Evolutionary conservation across 1,140 invertebrate genomes (phyloP).

Genomic region (Lethrus apterus): DNA sequence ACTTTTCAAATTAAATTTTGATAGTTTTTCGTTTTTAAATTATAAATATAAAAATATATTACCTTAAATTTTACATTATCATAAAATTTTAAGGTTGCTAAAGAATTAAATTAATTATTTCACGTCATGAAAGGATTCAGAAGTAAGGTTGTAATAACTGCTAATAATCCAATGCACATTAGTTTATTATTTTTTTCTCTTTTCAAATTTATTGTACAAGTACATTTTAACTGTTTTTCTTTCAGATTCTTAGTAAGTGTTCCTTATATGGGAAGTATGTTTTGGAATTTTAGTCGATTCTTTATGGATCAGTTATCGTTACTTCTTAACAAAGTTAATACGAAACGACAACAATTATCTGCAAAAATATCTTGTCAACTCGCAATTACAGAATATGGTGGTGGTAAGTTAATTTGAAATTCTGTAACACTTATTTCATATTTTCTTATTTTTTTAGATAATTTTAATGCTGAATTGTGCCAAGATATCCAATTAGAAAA

Average conservation of each 20-base stretch:
- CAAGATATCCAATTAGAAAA: conserved; percentile 35
- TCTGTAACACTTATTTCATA: not conserved
- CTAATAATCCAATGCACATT: too few species aligned
- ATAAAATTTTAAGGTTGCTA: too few species aligned
- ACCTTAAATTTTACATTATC: too few species aligned
- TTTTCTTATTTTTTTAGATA: conserved; percentile 35
- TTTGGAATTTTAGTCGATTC: conserved; percentile 48
- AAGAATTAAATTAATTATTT: too few species aligned
- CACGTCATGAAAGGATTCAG: too few species aligned
- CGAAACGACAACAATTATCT: conserved; percentile 47
- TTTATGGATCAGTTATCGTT: conserved; percentile 49
- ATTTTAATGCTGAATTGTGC: conserved; percentile 39
- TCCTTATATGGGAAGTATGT: conserved; percentile 49
- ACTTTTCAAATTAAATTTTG: too few species aligned
- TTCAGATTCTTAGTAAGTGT: conserved; percentile 51
- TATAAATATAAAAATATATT: too few species aligned
- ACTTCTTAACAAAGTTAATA: conserved; percentile 45
- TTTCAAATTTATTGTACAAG: too few species aligned
- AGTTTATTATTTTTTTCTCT: too few species aligned
- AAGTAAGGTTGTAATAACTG: too few species aligned
- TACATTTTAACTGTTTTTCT: too few species aligned
- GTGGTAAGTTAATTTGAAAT: conserved; percentile 39
- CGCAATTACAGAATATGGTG: conserved; percentile 58
- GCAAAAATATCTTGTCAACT: conserved; percentile 60
- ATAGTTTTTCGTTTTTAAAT: too few species aligned